phyloP scores from a whole-genome alignment of 2,888 invertebrate genomes.

The Dynastes grantii region DNA sequence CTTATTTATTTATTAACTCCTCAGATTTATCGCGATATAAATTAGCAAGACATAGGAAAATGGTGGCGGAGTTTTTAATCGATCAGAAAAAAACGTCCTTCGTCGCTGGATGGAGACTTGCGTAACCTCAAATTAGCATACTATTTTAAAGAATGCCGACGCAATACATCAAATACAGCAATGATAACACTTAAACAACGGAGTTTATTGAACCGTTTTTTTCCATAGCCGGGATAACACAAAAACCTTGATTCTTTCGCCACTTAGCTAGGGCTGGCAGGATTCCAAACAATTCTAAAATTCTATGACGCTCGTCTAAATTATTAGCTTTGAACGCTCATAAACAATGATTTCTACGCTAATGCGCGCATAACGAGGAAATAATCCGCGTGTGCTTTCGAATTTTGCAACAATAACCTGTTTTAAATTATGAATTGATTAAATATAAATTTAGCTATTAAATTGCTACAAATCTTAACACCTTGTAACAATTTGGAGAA shows the following conservation, averaged over 20 bases:
- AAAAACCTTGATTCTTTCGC: slow-evolving; percentile 38
- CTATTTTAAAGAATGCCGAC: slow-evolving; percentile 26
- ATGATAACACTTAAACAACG: neutral
- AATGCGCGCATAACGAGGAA: neutral
- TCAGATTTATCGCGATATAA: neutral
- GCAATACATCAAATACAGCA: slow-evolving; percentile 24
- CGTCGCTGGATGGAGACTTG: slow-evolving; percentile 20
- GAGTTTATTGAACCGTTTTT: slow-evolving; percentile 39
- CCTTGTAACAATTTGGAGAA: neutral
- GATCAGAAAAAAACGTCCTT: slow-evolving; percentile 6
- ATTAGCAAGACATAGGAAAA: neutral
- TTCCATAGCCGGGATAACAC: slow-evolving; percentile 27
- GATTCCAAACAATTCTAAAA: slow-evolving; percentile 30
- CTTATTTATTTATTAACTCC: neutral
- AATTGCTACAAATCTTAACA: neutral
- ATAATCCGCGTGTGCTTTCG: neutral
- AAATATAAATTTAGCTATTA: neutral
- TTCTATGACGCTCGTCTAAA: slow-evolving; percentile 8
- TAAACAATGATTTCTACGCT: neutral
- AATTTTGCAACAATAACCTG: neutral
- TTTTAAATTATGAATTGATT: neutral
- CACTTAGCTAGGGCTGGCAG: slow-evolving; percentile 27
- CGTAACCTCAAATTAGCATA: slow-evolving; percentile 44
- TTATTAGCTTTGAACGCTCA: neutral
- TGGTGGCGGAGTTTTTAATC: neutral